Base-by-base conservation (phyloP, 2,797 vertebrate species). In the Hypotaenidia philippensis region DNA sequence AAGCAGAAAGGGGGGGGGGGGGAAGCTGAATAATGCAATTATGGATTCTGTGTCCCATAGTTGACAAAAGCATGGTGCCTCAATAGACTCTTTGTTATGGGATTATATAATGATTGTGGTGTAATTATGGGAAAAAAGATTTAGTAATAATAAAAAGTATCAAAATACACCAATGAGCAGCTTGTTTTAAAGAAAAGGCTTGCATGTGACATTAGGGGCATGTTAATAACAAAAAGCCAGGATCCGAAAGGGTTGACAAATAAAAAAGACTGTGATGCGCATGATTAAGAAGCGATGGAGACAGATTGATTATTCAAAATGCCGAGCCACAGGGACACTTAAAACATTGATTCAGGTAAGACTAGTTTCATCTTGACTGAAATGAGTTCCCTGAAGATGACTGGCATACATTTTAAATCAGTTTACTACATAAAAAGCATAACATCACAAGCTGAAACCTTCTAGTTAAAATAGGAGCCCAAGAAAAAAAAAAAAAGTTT, bases 101-200 rank as follows among this genome's bases (percentile, higher is more conserved):
- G 99, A 99, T 99, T 99, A 99, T 99, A 99, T 99, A 99, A 99
- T 99, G 99, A 99, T 99, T 99, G 99, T 98, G 99, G 98, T 98
- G 99, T 99, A 99, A 99, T 99, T 99, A 99, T 99, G 99, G 98
- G 98, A 98, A 98, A 97, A 99, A 97, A 98, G 98, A 98, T 98
- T 99, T 98, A 98, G 98, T 98, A 98, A 99, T 99, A 99, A 99
- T 99, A 98, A 98, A 99, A 99, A 99, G 98, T 99, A 99, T 98
- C 98, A 98, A 98, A 98, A 98, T 98, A 98, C 98, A 97, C 98
- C 98, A 97, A 98, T 97, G 98, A 98, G 97, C 97, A 97, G 98
- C 98, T 98, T 98, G 98, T 98, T 99, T 98, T 98, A 98, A 98
- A 97, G 97, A 97, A 98, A 98, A 98, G 97, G 97, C 97, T 98